Conservation (phyloP, 2,797 vertebrate species). For the Moxostoma hubbsi region DNA sequence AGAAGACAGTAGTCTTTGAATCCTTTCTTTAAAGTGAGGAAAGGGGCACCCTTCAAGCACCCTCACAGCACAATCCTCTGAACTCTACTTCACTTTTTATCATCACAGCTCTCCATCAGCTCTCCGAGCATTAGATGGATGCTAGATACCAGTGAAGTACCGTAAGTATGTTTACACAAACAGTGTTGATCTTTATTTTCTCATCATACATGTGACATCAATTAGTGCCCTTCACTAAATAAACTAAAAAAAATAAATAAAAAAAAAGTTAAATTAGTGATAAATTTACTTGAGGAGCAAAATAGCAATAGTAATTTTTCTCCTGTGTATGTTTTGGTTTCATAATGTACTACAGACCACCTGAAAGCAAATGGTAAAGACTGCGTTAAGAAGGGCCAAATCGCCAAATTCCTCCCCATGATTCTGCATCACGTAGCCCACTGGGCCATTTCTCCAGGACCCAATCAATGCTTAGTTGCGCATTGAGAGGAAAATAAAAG, state of each 20-base stretch:
- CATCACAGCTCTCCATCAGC: too few relatives aligned
- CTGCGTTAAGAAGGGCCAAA: constrained; percentile 33
- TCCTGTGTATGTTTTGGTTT: not conserved
- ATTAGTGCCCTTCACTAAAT: too few relatives aligned
- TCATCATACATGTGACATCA: not conserved
- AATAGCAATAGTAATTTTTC: not conserved
- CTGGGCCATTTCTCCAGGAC: constrained; percentile 42
- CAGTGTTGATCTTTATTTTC: not conserved
- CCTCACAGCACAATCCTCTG: too few relatives aligned
- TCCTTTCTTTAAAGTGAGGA: too few relatives aligned
- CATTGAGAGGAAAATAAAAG: constrained; percentile 41
- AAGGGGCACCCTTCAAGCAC: too few relatives aligned
- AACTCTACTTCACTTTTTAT: too few relatives aligned
- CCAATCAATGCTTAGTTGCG: constrained; percentile 36
- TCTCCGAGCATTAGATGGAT: too few relatives aligned
- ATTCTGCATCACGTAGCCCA: constrained; percentile 35
- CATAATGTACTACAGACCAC: constrained; percentile 21
- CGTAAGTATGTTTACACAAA: not conserved
- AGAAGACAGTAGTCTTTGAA: too few relatives aligned
- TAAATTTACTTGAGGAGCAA: too few relatives aligned
- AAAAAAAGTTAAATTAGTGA: too few relatives aligned
- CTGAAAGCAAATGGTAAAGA: constrained; percentile 24
- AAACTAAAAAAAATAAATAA: too few relatives aligned
- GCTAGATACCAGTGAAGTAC: too few relatives aligned
- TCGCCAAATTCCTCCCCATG: constrained; percentile 27